These are phyloP conservation scores for Scatophagus argus DNA, from an alignment of 2,113 vertebrate genomes.

Conservation along the genomic window DNA sequence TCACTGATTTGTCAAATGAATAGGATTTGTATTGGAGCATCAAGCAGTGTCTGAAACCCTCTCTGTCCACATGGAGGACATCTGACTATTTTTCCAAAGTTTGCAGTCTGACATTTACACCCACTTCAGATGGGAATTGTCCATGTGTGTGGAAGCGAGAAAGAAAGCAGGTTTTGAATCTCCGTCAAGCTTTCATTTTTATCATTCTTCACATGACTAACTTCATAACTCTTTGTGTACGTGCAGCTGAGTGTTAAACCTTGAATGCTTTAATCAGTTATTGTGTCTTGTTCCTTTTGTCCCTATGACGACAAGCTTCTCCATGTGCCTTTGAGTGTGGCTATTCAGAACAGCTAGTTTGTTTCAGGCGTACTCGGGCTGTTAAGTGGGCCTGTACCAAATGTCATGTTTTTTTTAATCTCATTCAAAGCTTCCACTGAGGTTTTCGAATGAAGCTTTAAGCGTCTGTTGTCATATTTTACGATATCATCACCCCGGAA, in stretches of 20 bases:
- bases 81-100: not conserved
- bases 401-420: no score
- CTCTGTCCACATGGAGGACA: not conserved
- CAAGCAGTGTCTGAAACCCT: not conserved
- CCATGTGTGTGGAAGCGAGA: not conserved
- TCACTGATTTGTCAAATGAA: not conserved
- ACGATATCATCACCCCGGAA: no score
- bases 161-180: not conserved
- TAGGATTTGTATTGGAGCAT: no score
- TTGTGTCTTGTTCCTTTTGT: not conserved
- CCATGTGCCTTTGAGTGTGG: no score
- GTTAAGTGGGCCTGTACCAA: no score
- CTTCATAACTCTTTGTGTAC: not conserved
- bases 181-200: not conserved
- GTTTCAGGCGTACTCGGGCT: not conserved
- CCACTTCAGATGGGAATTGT: not conserved
- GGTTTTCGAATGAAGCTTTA: no score
- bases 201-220: not conserved
- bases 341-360: not conserved
- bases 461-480: no score
- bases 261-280: not conserved
- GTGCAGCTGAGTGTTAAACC: not conserved
- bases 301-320: not conserved
- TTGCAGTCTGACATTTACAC: not conserved
- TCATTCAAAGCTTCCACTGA: no score